Base-by-base conservation (phyloP, 2,888 invertebrate genomes). In the Acrocyrtus sp. region DNA sequence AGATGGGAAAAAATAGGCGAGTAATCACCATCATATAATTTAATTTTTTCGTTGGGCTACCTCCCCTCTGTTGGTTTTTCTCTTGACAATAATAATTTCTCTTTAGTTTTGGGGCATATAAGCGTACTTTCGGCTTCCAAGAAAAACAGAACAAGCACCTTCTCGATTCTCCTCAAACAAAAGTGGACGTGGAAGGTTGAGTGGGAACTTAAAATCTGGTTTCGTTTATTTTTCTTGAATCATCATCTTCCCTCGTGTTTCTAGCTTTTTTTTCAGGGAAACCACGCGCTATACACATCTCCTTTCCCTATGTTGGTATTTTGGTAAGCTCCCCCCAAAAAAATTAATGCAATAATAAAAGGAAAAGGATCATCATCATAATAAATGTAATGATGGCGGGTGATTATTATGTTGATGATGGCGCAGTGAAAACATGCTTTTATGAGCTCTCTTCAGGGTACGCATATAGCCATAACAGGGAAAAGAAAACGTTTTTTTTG, bases 291-390 rank as follows among this genome's bases (percentile, higher is more conserved):
- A n/a, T n/a, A n/a, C n/a, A n/a, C n/a, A n/a, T n/a, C n/a, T n/a
- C n/a, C n/a, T n/a, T n/a, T n/a, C n/a, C n/a, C n/a, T n/a, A n/a
- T n/a, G 53, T 54, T 27, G 43, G 19, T 3, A n/a, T n/a, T n/a
- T 24, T 53, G 29, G 51, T 39, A 43, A 22, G 15, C 24, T 41
- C 24, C n/a, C 24, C 22, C 24, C 17, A 47, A n/a, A n/a, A n/a
- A 26, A 45, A 34, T 27, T 65, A 65, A 65, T 65, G 47, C 39
- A 65, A 65, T 65, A 54, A 39, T 10, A 22, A 58, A 27, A 65
- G 65, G 54, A 65, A 65, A 45, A 65, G 65, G 54, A 54, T 65
- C 45, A 65, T 65, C 65, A 21, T 65, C 65, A 65, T 65, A 54
- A 65, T 65, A 65, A 65, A 65, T 65, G 54, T 65, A 54, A 62